Base-by-base conservation (phyloP, 1,140 invertebrate genomes). In the Drosophila lacertosa region DNA sequence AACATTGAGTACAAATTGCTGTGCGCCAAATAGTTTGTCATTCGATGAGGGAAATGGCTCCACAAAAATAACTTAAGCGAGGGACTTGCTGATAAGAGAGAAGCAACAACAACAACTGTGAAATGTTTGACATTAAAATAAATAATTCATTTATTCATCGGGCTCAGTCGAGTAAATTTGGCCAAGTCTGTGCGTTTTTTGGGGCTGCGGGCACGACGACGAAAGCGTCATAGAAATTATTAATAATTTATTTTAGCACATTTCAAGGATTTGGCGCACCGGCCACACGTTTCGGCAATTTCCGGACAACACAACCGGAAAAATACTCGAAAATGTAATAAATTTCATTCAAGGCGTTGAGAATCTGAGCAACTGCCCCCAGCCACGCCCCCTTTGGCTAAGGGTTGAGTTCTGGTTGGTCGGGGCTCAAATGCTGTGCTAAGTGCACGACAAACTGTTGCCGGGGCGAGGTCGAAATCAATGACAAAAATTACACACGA, bases 171-270 rank as follows among this genome's bases (percentile, higher is more conserved):
- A 64, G 80, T 78, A 62, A 79, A 75, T 58, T 65, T 68, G 47
- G 20, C 16, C 62, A 47, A 70, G 47, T 72, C 62, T 48, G 57
- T 35, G 26, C 33, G 26, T 5, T 16, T 5, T 16, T n/a, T 44
- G 58, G 18, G 32, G 18, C 35, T 59, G 35, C 47, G 48, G 29
- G 16, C 33, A n/a, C 20, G n/a, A 37, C 35, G 15, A 1, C 9
- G 24, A 32, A 15, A 47, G 33, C 40, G 35, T 37, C 63, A 76
- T 86, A 76, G 68, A 84, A 84, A 86, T 84, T 84, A 84, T 84
- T 84, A 86, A 84, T 84, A 86, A 84, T 84, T 73, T 84, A 84
- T 81, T 84, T 84, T 65, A 74, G 80, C 77, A 86, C 80, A 86
- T 84, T 84, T 77, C 77, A 74, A 74, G 76, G 73, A 80, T 73